Percentiles rank a stretch among this genome's conserved stretches.
Evolutionary conservation across 1,140 invertebrate species (phyloP).

Genomic region (Saccostrea cuccullata): DNA sequence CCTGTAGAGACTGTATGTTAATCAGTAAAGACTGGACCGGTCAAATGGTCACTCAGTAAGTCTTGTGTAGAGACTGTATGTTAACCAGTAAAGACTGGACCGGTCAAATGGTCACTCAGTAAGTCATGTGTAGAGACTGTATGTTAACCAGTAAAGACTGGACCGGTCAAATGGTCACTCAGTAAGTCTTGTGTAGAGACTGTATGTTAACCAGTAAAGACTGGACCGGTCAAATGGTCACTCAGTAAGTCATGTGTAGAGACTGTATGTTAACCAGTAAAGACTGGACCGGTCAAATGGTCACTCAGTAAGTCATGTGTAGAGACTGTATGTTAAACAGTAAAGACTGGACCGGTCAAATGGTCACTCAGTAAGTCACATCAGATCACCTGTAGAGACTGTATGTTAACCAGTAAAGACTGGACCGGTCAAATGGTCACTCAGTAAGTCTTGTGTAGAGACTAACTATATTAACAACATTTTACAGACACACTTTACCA

Average conservation of each 20-base stretch:
- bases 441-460: no score
- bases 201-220: conserved; percentile 47
- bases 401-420: no score
- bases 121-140: conserved; percentile 32
- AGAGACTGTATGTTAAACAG: conserved; percentile 43
- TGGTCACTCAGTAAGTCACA: conserved; percentile 40
- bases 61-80: conserved; percentile 43
- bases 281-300: conserved; percentile 40
- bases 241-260: conserved; percentile 34
- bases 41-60: conserved; percentile 33
- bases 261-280: conserved; percentile 45
- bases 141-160: conserved; percentile 47
- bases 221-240: conserved; percentile 39
- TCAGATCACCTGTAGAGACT: no score
- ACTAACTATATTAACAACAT: no score
- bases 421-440: no score
- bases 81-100: conserved; percentile 48
- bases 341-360: conserved; percentile 43
- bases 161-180: conserved; percentile 38
- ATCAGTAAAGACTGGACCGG: conserved; percentile 44
- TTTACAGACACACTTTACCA: no score
- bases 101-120: conserved; percentile 28
- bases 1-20: conserved; percentile 45
- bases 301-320: conserved; percentile 29
- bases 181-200: conserved; percentile 38